Evolutionary conservation across 2,888 invertebrate genomes (phyloP).

Genomic region (Drosophila subquinaria): DNA sequence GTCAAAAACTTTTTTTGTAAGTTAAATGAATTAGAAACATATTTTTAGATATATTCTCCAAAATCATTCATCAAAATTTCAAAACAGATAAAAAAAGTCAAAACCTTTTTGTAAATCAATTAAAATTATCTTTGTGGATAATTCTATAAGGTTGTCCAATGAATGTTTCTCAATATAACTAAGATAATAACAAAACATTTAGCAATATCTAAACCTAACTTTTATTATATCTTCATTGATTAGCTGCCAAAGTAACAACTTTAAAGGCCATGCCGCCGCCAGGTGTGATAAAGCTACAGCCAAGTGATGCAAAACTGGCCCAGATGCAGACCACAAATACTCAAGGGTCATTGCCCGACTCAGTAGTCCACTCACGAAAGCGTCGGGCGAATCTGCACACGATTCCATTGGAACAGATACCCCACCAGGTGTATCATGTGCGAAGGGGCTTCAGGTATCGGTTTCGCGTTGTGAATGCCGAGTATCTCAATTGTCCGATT

Average conservation of each 20-base stretch:
- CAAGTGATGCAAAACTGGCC: slow-evolving; percentile 43
- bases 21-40: too few species aligned
- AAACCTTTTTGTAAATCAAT: too few species aligned
- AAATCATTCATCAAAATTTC: too few species aligned
- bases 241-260: not conserved
- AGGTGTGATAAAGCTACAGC: slow-evolving; percentile 46
- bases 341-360: slow-evolving; percentile 17
- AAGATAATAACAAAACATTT: not conserved
- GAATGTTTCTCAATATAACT: not conserved
- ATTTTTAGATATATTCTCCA: too few species aligned
- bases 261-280: slow-evolving; percentile 17
- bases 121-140: not conserved
- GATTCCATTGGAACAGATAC: slow-evolving; percentile 73
- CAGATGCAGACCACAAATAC: not conserved
- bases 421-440: slow-evolving; percentile 82
- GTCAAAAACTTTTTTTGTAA: too few species aligned
- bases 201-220: not conserved
- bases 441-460: slow-evolving; percentile 89
- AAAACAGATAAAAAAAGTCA: too few species aligned
- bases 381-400: slow-evolving; percentile 60
- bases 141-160: not conserved
- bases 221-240: not conserved
- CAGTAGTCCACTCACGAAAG: slow-evolving; percentile 46
- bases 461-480: slow-evolving; percentile 93
- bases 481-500: slow-evolving; percentile 94